Conservation (phyloP, 2,113 vertebrate genomes). For the Callipepla californica region DNA sequence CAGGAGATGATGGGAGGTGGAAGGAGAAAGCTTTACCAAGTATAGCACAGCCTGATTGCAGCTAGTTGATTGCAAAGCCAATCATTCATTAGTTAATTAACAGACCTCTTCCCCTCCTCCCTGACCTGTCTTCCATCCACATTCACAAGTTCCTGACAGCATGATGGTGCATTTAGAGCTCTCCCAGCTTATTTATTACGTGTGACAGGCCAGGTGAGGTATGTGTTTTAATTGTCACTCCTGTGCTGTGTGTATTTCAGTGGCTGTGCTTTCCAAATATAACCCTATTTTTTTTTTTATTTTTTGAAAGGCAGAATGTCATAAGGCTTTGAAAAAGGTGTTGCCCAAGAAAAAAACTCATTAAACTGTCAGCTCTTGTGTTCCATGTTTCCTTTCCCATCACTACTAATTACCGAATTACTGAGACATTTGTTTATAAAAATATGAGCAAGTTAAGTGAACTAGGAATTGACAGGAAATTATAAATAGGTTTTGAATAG, state of each 20-base stretch:
- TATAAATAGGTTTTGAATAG: neutral
- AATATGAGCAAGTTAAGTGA: slow-evolving; percentile 19
- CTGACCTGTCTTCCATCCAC: neutral
- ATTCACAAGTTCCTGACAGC: neutral
- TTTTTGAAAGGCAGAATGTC: neutral
- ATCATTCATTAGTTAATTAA: slow-evolving; percentile 24
- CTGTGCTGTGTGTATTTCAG: neutral
- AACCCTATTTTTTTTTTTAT: neutral
- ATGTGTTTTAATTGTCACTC: slow-evolving; percentile 36
- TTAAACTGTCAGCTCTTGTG: slow-evolving; percentile 53
- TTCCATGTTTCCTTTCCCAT: slow-evolving; percentile 51
- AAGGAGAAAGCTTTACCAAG: neutral
- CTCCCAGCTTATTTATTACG: slow-evolving; percentile 2
- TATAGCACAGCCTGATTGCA: neutral
- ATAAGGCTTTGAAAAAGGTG: slow-evolving; percentile 5
- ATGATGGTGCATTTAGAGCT: slow-evolving; percentile 19
- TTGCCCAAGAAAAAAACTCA: slow-evolving; percentile 17
- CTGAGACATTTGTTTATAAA: slow-evolving; percentile 16
- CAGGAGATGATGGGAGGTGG: neutral
- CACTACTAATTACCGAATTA: slow-evolving; percentile 62
- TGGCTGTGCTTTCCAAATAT: slow-evolving; percentile 15
- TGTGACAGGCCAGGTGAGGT: neutral
- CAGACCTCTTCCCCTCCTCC: neutral
- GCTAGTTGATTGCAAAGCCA: neutral
- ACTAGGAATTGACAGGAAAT: slow-evolving; percentile 16